phyloP scores from a whole-genome alignment of 1,140 invertebrate species.

The Aphis craccivora region DNA sequence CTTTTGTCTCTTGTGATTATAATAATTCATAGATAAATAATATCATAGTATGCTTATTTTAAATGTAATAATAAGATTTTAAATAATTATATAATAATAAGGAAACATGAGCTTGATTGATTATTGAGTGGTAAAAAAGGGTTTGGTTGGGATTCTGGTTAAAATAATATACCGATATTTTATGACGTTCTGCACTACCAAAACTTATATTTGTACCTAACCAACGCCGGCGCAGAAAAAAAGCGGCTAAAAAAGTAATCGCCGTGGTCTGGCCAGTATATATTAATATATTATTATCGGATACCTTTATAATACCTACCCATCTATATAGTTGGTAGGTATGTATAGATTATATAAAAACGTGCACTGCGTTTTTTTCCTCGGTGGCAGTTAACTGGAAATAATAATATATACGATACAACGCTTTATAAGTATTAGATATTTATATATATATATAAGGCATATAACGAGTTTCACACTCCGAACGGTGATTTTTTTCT shows the following conservation, averaged over 20 bases:
- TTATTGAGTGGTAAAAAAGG: not conserved
- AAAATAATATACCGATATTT: not conserved
- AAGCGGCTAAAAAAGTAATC: not conserved
- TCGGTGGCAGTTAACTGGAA: constrained; percentile 14
- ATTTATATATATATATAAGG: constrained; percentile 21
- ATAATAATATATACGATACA: constrained; percentile 27
- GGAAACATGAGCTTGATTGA: not conserved
- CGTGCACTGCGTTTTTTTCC: not conserved
- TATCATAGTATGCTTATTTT: not conserved
- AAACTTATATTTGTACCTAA: not conserved
- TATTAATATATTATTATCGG: constrained; percentile 18
- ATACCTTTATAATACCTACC: not conserved
- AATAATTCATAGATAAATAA: not conserved
- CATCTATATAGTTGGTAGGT: not conserved
- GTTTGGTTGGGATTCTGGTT: not conserved
- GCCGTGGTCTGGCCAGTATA: not conserved
- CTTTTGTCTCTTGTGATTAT: not conserved
- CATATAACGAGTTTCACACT: constrained; percentile 38
- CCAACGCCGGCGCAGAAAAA: not conserved
- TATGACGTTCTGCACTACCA: not conserved
- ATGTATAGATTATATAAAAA: not conserved
- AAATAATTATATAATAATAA: not conserved
- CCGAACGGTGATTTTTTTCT: constrained; percentile 30
- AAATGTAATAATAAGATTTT: not conserved
- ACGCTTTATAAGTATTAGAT: not conserved